phyloP scores from a whole-genome alignment of 2,797 vertebrate species.

The Perodicticus potto region DNA sequence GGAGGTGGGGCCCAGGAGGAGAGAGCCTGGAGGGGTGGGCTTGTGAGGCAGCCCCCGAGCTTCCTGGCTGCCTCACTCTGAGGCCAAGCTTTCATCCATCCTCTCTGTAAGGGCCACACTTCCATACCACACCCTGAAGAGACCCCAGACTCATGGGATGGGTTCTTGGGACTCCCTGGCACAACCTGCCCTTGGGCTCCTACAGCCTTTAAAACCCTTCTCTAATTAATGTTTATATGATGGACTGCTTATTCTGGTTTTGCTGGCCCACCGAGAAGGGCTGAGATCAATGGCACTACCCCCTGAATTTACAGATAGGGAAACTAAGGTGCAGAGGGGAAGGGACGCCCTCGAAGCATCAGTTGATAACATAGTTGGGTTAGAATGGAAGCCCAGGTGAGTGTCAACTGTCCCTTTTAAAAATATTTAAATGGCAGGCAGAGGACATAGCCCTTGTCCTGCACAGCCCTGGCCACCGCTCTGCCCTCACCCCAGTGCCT shows the following conservation, averaged over 20 bases:
- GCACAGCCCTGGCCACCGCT: not conserved
- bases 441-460: not conserved
- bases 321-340: not conserved
- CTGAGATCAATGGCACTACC: not conserved
- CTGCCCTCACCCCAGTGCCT: rapidly evolving
- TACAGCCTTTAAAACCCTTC: not conserved
- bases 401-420: not conserved
- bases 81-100: not conserved
- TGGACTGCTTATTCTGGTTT: not conserved
- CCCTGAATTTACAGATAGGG: not conserved
- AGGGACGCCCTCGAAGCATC: not conserved
- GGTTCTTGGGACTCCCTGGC: not conserved
- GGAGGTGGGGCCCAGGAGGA: not conserved
- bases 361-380: not conserved
- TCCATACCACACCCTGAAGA: not conserved
- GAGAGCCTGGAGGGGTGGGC: not conserved
- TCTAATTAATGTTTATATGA: not conserved
- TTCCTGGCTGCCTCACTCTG: not conserved
- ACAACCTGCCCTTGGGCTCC: not conserved
- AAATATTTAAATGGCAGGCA: not conserved
- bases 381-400: not conserved
- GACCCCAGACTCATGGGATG: not conserved
- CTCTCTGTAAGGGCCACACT: not conserved
- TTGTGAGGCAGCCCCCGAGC: too few relatives aligned
- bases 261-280: not conserved